Percentiles rank a stretch among this genome's conserved stretches.
Conservation (phyloP, 2,113 vertebrate species). For the Colinus virginianus region DNA sequence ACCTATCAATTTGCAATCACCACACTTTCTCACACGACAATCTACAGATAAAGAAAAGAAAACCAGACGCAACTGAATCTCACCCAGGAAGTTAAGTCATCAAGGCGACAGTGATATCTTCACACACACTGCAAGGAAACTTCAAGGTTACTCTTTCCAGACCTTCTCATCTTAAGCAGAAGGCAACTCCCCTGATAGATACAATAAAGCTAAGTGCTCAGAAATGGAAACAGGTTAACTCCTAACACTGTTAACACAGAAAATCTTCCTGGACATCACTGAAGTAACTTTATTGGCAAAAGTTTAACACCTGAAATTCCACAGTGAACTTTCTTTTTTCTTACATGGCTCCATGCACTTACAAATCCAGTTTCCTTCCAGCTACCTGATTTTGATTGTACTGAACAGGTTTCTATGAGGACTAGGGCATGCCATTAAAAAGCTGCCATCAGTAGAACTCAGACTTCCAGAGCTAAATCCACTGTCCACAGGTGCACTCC, state of each 20-base stretch:
- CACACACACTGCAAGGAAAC: neutral
- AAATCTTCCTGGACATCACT: neutral
- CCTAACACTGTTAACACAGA: neutral
- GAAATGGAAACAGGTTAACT: neutral
- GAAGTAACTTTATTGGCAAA: neutral
- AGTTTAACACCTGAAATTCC: neutral
- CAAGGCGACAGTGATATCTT: neutral
- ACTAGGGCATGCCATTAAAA: neutral
- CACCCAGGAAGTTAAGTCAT: neutral
- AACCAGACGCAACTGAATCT: neutral
- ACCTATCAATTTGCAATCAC: neutral
- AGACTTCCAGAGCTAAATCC: neutral
- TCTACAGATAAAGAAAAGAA: neutral
- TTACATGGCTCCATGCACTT: neutral
- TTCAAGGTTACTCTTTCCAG: neutral
- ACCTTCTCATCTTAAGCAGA: neutral
- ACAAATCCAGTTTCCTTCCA: neutral
- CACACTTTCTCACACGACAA: neutral
- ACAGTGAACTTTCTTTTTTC: neutral
- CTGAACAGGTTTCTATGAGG: neutral
- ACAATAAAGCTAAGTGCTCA: neutral
- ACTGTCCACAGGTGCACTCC: neutral
- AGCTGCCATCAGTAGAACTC: neutral
- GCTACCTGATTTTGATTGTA: neutral
- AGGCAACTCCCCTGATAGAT: neutral